phyloP scores from a whole-genome alignment of 2,797 vertebrate genomes.

The Nyctalus aviator region DNA sequence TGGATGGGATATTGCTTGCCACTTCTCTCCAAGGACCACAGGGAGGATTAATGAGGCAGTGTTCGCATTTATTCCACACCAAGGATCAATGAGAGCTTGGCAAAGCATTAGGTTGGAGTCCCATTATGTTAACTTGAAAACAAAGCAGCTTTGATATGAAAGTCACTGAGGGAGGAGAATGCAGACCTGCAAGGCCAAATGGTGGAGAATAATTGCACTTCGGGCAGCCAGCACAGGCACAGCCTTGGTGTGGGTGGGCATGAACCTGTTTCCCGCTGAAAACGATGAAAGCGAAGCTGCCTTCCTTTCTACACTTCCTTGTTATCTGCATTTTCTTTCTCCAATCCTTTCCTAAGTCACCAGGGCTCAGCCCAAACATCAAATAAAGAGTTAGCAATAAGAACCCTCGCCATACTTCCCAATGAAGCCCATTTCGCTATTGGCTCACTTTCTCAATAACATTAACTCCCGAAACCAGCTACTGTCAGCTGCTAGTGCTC shows the following conservation, averaged over 20 bases:
- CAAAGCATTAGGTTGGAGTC: constrained; percentile 42
- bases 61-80: constrained; percentile 77
- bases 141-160: constrained; percentile 66
- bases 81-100: constrained; percentile 72
- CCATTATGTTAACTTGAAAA: constrained; percentile 72
- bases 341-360: not conserved
- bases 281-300: not conserved
- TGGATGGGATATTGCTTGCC: constrained; percentile 44
- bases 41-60: constrained; percentile 72
- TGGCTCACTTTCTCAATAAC: constrained; percentile 22
- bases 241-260: not conserved
- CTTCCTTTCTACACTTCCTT: not conserved
- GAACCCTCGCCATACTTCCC: not conserved
- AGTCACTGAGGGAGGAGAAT: constrained; percentile 29
- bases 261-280: constrained; percentile 37
- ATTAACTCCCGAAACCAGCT: not conserved
- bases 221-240: not conserved
- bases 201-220: not conserved
- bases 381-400: not conserved
- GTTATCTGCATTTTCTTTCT: not conserved
- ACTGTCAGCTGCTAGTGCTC: not conserved
- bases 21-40: constrained; percentile 57
- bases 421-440: not conserved
- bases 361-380: not conserved
- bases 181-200: not conserved